Conservation (phyloP, 2,113 vertebrate species). For the Sphyrna mokarran region DNA sequence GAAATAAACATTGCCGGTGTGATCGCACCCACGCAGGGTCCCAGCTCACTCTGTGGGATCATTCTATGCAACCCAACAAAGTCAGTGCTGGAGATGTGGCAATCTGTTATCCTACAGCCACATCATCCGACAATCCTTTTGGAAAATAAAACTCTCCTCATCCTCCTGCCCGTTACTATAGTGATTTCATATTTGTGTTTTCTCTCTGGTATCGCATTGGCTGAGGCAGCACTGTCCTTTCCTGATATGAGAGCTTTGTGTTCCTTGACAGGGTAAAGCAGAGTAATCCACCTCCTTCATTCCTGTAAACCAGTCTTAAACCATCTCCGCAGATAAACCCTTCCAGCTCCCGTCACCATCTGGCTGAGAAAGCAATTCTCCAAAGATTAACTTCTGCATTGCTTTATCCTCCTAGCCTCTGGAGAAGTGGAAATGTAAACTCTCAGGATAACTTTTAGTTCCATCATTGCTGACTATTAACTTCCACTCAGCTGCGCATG, state of each 20-base stretch:
- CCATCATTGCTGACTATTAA: not conserved
- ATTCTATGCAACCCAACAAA: not conserved
- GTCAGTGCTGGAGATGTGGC: constrained; percentile 36
- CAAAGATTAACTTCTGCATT: not conserved
- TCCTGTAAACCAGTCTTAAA: no score
- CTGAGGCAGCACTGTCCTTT: constrained; percentile 64
- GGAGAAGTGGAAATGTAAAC: not conserved
- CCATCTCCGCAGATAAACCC: no score
- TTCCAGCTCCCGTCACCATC: not conserved
- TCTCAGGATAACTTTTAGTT: not conserved
- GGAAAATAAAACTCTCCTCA: constrained; percentile 69
- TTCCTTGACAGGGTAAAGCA: constrained; percentile 58
- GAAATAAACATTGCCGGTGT: not conserved
- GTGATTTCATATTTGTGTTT: constrained; percentile 61
- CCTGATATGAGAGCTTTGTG: constrained; percentile 64
- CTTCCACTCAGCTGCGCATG: not conserved
- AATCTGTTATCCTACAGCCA: constrained; percentile 60
- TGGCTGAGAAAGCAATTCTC: not conserved
- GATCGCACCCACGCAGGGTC: not conserved
- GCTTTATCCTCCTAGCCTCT: not conserved
- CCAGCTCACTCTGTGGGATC: not conserved
- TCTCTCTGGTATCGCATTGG: constrained; percentile 70
- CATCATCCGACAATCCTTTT: constrained; percentile 68
- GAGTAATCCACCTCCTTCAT: constrained; percentile 40
- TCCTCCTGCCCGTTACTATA: constrained; percentile 76